Evolutionary conservation across 2,888 invertebrate species (phyloP).

Genomic region (Andrena trimmerana): DNA sequence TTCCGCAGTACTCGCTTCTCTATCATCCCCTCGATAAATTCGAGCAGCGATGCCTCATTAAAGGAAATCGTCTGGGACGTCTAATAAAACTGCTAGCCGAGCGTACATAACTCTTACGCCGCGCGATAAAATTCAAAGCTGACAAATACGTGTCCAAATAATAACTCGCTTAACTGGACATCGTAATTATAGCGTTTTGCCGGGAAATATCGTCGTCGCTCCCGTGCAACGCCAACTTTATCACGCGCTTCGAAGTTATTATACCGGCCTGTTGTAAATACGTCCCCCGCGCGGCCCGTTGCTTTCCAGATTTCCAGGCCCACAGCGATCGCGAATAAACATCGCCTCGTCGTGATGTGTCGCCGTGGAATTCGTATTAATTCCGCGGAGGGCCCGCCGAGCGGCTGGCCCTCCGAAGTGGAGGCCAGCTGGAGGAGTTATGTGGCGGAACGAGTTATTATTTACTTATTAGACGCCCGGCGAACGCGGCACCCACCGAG

Average conservation of each 20-base stretch:
- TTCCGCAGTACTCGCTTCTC: too few relatives aligned
- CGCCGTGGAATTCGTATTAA: slow-evolving; percentile 66
- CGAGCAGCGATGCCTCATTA: too few relatives aligned
- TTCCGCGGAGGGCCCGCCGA: slow-evolving; percentile 41
- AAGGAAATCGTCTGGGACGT: too few relatives aligned
- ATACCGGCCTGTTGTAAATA: not conserved
- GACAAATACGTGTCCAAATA: too few relatives aligned
- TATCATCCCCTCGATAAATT: too few relatives aligned
- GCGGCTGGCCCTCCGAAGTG: slow-evolving; percentile 26
- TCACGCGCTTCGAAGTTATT: not conserved
- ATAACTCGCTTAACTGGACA: not conserved
- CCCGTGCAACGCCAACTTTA: not conserved
- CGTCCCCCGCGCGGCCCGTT: not conserved
- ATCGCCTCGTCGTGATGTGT: slow-evolving; percentile 34
- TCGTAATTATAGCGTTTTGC: not conserved
- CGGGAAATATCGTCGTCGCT: not conserved
- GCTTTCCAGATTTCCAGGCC: slow-evolving; percentile 14
- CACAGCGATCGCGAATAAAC: slow-evolving; percentile 39
- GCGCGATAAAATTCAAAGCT: too few relatives aligned
- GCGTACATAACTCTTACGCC: too few relatives aligned
- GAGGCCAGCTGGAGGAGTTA: slow-evolving; percentile 67
- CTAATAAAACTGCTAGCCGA: too few relatives aligned
- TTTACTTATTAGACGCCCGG: slow-evolving; percentile 80
- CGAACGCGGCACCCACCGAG: slow-evolving; percentile 61
- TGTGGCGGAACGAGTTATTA: slow-evolving; percentile 80